Evolutionary conservation across 2,113 vertebrate genomes (phyloP), one percentile per base, ranked within the genome.

Genomic region (Microcebus jonahi): DNA sequence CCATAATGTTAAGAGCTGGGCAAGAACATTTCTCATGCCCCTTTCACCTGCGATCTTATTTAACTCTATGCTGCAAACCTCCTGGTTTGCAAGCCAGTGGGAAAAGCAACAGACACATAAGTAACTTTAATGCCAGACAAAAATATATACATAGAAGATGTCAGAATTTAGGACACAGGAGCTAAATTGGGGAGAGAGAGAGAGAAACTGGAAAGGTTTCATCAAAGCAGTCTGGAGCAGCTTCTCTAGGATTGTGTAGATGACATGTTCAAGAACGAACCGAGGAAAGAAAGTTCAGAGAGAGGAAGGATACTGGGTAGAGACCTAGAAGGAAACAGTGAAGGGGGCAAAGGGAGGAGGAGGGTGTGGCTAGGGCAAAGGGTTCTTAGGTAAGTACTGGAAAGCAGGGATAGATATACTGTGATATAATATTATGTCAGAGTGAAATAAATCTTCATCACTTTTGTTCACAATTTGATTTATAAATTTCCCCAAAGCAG

Each of bases 401-500:
- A 57, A 2, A 31, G 5, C 7, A 1, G 5, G 27, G 34, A 61
- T 13, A 23, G 9, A 14, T 20, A 34, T 5, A 34, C 5, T 65
- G 15, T 34, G 9, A 70, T 31, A 73, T 57, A 57, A 57, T 57
- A 57, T 45, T 45, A 65, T 31, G 18, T 36, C 71, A 79, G 70
- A 61, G 17, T 87, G 18, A 39, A 76, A 82, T 79, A 61, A 71
- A 79, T 89, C 55, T 61, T 90, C 75, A 80, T 67, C 15, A 18
- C 71, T 95, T 90, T 90, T 85, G 39, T 79, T 50, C 20, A 80
- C 88, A 71, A 88, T 94, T 88, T 91, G 67, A 97, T 88, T 93
- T 94, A 88, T 76, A 39, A 61, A 96, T 29, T 53, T 12, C 8
- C 79, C 50, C 36, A 95, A 71, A 79, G 75, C 61, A 83, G 86